A percentile compares a stretch with the other conserved stretches of the same genome.
Conservation (phyloP, 2,113 vertebrate species). For the Brachypteracias leptosomus region DNA sequence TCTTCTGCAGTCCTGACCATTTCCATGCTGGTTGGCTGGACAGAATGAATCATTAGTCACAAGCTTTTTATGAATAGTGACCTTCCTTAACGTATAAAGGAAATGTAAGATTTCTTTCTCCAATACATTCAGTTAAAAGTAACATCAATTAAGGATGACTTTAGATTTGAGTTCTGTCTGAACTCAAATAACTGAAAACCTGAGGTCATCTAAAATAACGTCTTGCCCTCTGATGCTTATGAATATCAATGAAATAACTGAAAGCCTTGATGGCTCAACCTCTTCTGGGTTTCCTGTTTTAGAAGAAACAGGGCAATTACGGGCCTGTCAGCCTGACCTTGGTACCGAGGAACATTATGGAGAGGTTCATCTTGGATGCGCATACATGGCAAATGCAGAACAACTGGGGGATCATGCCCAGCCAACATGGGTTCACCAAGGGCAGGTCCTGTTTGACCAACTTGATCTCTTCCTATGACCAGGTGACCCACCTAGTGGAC, state of each 20-base stretch:
- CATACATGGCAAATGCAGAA: too few relatives aligned
- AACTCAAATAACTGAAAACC: not conserved
- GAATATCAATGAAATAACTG: not conserved
- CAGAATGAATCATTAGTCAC: not conserved
- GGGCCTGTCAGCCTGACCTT: too few relatives aligned
- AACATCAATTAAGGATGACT: not conserved
- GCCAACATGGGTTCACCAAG: too few relatives aligned
- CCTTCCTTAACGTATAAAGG: not conserved
- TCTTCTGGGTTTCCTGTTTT: not conserved
- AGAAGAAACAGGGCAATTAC: too few relatives aligned
- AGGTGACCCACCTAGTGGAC: too few relatives aligned
- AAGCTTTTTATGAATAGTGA: not conserved
- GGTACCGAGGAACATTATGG: too few relatives aligned
- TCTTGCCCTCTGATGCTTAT: not conserved
- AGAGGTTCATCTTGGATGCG: too few relatives aligned
- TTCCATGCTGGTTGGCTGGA: accelerated
- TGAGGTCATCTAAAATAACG: not conserved
- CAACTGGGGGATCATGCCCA: too few relatives aligned
- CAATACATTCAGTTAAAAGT: not conserved
- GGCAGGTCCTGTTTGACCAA: too few relatives aligned
- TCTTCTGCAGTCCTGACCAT: not conserved
- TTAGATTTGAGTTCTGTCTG: not conserved
- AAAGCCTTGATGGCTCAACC: not conserved
- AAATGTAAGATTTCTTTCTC: not conserved
- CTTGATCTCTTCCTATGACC: too few relatives aligned